phyloP scores from a whole-genome alignment of 1,140 invertebrate genomes.

The Megalonaias nervosa region DNA sequence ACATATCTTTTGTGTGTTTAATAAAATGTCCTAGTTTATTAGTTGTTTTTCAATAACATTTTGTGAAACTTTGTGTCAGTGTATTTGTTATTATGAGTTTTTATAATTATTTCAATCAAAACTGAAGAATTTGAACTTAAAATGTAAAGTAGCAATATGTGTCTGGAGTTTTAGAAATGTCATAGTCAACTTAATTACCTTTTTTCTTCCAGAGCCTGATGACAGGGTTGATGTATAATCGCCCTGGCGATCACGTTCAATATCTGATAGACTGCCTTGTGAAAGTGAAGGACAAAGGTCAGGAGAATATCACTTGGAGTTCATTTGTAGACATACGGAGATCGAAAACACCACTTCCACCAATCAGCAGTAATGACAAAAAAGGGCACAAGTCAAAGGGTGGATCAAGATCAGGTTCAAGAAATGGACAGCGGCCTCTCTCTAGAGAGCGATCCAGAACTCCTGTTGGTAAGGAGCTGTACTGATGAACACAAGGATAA shows the following conservation, averaged over 20 bases:
- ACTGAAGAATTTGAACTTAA: too few relatives aligned
- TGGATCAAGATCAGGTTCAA: constrained; percentile 35
- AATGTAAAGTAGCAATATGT: too few relatives aligned
- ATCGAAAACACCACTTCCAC: constrained; percentile 65
- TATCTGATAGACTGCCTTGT: constrained; percentile 68
- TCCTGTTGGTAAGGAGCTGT: too few relatives aligned
- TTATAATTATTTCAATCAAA: too few relatives aligned
- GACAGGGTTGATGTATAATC: constrained; percentile 71
- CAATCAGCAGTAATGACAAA: constrained; percentile 57
- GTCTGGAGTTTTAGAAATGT: not conserved
- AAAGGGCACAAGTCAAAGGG: constrained; percentile 34
- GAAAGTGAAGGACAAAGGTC: constrained; percentile 62
- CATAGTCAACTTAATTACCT: not conserved
- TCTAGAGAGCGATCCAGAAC: too few relatives aligned
- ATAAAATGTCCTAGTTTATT: too few relatives aligned
- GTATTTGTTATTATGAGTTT: too few relatives aligned
- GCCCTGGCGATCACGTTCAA: constrained; percentile 68
- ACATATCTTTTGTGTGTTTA: too few relatives aligned
- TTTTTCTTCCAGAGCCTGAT: constrained; percentile 65
- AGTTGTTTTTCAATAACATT: too few relatives aligned
- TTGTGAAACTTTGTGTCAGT: too few relatives aligned
- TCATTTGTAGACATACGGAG: constrained; percentile 63
- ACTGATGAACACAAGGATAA: too few relatives aligned
- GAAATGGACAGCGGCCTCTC: not conserved
- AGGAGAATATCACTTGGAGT: constrained; percentile 64